A percentile compares a stretch with the other conserved stretches of the same genome.
Evolutionary conservation across 92 coral and sea anemone genomes (phyloP).

Genomic region (Anthopleura xanthogrammica): DNA sequence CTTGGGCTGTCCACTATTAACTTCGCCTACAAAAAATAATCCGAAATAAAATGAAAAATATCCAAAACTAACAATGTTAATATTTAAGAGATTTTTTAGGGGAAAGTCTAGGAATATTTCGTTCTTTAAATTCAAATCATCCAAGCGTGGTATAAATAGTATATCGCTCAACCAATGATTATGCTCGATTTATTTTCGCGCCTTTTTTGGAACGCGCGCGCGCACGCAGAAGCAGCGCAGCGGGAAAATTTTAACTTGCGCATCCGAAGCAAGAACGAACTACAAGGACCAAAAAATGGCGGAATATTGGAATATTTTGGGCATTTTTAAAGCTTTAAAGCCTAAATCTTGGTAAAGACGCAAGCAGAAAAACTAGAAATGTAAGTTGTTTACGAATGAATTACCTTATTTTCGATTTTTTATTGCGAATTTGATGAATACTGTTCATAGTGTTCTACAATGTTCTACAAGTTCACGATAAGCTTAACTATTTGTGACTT

Average conservation of each 20-base stretch:
- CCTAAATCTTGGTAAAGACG: background rate
- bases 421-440: too few relatives aligned
- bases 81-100: too few relatives aligned
- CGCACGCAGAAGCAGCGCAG: background rate
- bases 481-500: too few relatives aligned
- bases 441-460: too few relatives aligned
- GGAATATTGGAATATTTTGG: background rate
- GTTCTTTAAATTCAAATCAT: too few relatives aligned
- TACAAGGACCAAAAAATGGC: background rate
- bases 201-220: background rate
- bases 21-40: constrained; percentile 15
- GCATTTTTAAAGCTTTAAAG: background rate
- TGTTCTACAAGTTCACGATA: too few relatives aligned
- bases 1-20: constrained; percentile 26
- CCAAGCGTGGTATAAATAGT: background rate
- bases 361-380: background rate
- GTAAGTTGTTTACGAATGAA: constrained; percentile 1
- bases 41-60: background rate
- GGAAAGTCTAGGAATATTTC: too few relatives aligned
- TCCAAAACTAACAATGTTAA: background rate
- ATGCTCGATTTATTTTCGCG: background rate
- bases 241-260: background rate
- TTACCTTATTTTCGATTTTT: too few relatives aligned
- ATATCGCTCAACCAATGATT: background rate
- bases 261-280: background rate